Conservation (phyloP, 2,888 invertebrate genomes). For the Ptychoptera albimana region DNA sequence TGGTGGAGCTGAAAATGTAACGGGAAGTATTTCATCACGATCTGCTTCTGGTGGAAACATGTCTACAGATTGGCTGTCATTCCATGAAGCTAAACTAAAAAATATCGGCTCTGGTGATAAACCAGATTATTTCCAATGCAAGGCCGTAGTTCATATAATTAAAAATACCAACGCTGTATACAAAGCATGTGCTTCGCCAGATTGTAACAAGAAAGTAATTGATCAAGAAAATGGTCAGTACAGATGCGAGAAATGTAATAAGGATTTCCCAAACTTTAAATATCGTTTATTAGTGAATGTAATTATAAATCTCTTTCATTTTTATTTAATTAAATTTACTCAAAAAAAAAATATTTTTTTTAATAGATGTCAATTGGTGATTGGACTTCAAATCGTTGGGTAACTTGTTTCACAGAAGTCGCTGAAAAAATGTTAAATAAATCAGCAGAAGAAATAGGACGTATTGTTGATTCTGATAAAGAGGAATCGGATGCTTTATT, state of each 20-base stretch:
- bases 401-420: constrained; percentile 75
- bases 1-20: constrained; percentile 46
- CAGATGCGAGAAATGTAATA: constrained; percentile 89
- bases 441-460: constrained; percentile 61
- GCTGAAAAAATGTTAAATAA: constrained; percentile 62
- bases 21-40: constrained; percentile 49
- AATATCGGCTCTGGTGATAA: constrained; percentile 59
- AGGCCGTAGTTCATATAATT: constrained; percentile 63
- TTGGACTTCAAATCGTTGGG: constrained; percentile 75
- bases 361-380: constrained; percentile 72
- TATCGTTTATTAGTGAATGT: constrained; percentile 70
- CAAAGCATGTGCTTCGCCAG: constrained; percentile 74
- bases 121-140: constrained; percentile 64
- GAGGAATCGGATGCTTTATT: constrained; percentile 51
- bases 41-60: constrained; percentile 34
- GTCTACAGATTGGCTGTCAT: constrained; percentile 53
- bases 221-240: constrained; percentile 78
- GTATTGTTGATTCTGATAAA: constrained; percentile 49
- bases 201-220: constrained; percentile 90
- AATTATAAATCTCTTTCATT: constrained; percentile 35
- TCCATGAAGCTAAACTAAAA: constrained; percentile 55
- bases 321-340: not conserved
- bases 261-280: constrained; percentile 69
- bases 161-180: constrained; percentile 75
- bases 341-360: not conserved